Evolutionary conservation across 1,140 invertebrate species (phyloP), one percentile per base, ranked within the genome.

Genomic region (Atta cephalotes): DNA sequence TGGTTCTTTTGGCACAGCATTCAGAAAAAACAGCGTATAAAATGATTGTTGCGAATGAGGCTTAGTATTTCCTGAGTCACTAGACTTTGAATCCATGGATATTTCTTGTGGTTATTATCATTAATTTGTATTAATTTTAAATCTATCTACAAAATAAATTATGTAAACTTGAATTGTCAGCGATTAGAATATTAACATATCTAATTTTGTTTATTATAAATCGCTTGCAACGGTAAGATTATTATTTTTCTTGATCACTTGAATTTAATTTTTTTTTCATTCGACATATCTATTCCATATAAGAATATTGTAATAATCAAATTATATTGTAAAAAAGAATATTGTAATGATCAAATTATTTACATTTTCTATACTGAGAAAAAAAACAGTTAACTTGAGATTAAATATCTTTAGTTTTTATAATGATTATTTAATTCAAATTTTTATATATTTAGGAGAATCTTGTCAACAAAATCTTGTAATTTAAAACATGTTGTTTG

Each of bases 1-100:
- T 51, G 60, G 53, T 58, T 78, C 51, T 87, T 87, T 87, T 45
- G 85, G 66, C 76, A 53, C 49, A 16, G 18, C 45, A 74, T 66
- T 21, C 45, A 66, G 76, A 79, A 74, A 79, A 79, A 79, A 72
- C 45, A 16, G 65, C 21, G n/a, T 39, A 51, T 9, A 51, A 28
- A 53, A 71, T 10, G 51, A 21, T 49, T 74, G 12, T 82, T 39
- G 21, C 18, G 49, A 35, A 12, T 39, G 28, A 70, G 31, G n/a
- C 65, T 56, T 9, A 35, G 4, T 16, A 68, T 53, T 68, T 3
- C 7, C n/a, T 3, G 53, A 53, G 1, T 45, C 14, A 9, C 16
- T 71, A 3, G 12, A 82, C 25, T 58, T 72, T 1, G 35, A 28
- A 81, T 45, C 9, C 10, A 31, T 18, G 16, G 39, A 60, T 49